Evolutionary conservation across 2,888 invertebrate genomes (phyloP).

Genomic region (Polydrusus cervinus): DNA sequence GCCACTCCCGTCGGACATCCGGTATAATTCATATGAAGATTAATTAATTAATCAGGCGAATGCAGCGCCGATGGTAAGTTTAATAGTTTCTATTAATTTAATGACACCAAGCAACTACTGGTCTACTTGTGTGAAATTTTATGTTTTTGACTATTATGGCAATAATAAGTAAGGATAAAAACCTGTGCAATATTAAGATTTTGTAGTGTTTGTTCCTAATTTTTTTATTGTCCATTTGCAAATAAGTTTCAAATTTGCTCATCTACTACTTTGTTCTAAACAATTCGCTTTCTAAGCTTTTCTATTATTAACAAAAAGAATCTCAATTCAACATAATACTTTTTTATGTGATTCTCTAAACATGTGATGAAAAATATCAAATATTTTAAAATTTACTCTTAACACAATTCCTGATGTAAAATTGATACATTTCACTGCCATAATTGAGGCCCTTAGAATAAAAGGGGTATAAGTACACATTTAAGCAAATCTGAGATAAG

Average conservation of each 20-base stretch:
- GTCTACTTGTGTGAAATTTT: too few relatives aligned
- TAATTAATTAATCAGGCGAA: too few relatives aligned
- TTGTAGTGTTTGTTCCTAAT: background rate
- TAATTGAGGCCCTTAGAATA: too few relatives aligned
- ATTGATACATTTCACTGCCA: background rate
- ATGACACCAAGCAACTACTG: too few relatives aligned
- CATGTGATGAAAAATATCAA: background rate
- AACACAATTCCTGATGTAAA: background rate
- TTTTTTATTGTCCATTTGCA: background rate
- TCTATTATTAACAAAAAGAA: background rate
- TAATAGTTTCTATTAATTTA: too few relatives aligned
- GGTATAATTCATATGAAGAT: too few relatives aligned
- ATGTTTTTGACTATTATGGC: background rate
- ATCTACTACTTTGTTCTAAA: background rate
- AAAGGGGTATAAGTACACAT: too few relatives aligned
- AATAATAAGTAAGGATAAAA: background rate
- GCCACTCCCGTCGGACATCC: too few relatives aligned
- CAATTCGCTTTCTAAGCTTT: background rate
- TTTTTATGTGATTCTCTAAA: constrained; percentile 11
- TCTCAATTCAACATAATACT: background rate
- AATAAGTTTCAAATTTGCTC: background rate
- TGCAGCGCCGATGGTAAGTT: too few relatives aligned
- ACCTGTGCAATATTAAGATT: background rate
- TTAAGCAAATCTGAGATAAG: too few relatives aligned
- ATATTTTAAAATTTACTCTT: background rate